phyloP scores from a whole-genome alignment of 2,797 vertebrate species.

The Platyrinchus mystaceus region DNA sequence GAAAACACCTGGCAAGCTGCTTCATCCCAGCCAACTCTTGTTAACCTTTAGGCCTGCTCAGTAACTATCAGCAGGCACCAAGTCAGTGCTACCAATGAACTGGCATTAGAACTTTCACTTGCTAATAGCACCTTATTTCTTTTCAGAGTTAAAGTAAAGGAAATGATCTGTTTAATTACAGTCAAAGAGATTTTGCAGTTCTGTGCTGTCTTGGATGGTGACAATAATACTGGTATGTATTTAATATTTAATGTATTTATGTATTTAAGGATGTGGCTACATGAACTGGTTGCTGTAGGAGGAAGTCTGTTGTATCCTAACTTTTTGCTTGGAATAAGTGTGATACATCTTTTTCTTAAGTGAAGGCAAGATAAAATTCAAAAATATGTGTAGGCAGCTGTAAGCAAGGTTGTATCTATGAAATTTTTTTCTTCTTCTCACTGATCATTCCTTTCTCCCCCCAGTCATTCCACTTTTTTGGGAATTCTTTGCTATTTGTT shows the following conservation, averaged over 20 bases:
- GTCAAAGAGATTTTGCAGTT: constrained; percentile 23
- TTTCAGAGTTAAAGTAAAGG: constrained; percentile 64
- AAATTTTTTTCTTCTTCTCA: rapidly evolving
- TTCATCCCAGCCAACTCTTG: constrained; percentile 70
- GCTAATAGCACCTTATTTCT: constrained; percentile 65
- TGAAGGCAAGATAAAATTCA: not conserved
- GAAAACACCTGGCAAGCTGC: constrained; percentile 74
- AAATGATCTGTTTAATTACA: constrained; percentile 72
- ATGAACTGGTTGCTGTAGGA: not conserved
- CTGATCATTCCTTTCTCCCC: not conserved
- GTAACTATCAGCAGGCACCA: constrained; percentile 66
- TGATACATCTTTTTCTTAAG: not conserved
- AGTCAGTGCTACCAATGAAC: constrained; percentile 69
- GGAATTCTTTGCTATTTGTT: not conserved
- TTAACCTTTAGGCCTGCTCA: constrained; percentile 77
- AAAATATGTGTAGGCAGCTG: not conserved
- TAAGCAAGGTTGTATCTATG: not conserved
- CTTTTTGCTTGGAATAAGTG: not conserved
- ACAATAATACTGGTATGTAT: not conserved
- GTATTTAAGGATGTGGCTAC: not conserved
- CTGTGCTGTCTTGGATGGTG: not conserved
- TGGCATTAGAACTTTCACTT: constrained; percentile 64
- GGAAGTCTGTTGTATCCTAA: not conserved
- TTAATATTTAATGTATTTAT: too few species aligned
- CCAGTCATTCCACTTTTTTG: not conserved